These are phyloP conservation scores for Cecropterus lyciades DNA, from an alignment of 1,140 invertebrate genomes.

Conservation along the genomic window DNA sequence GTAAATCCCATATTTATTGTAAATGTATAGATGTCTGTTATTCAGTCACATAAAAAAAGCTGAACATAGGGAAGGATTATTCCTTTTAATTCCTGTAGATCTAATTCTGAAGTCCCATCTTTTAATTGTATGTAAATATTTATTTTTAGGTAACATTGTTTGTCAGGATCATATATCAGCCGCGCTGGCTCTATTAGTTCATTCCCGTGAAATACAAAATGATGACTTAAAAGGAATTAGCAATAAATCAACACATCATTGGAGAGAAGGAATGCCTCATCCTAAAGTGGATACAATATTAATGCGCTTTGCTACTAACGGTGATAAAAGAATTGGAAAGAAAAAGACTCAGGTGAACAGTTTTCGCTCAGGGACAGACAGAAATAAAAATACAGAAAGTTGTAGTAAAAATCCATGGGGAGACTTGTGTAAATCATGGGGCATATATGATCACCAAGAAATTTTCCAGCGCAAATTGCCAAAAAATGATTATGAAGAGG, in stretches of 20 bases:
- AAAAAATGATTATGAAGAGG: slow-evolving; percentile 50
- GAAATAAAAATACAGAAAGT: slow-evolving; percentile 62
- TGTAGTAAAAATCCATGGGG: slow-evolving; percentile 89
- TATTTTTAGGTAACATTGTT: slow-evolving; percentile 88
- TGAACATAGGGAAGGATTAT: no score
- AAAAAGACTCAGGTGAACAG: slow-evolving; percentile 87
- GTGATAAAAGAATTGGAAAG: slow-evolving; percentile 68
- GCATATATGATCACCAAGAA: slow-evolving; percentile 86
- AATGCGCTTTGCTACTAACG: slow-evolving; percentile 88
- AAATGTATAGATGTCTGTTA: no score
- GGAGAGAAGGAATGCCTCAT: slow-evolving; percentile 89
- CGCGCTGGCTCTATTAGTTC: slow-evolving; percentile 87
- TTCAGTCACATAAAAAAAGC: no score
- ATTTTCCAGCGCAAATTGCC: slow-evolving; percentile 75
- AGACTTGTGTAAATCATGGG: slow-evolving; percentile 88
- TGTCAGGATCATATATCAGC: slow-evolving; percentile 89
- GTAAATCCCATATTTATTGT: no score
- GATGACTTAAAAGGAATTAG: slow-evolving; percentile 68
- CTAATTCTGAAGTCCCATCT: no score
- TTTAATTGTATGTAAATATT: slow-evolving; percentile 26
- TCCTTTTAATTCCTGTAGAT: no score
- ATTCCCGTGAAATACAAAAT: slow-evolving; percentile 78
- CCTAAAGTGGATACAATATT: slow-evolving; percentile 88
- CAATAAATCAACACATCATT: slow-evolving; percentile 84
- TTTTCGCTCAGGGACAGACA: slow-evolving; percentile 74